A percentile compares a stretch with the other conserved stretches of the same genome.
These are phyloP conservation scores for Fragum sueziense DNA, from an alignment of 2,888 invertebrate genomes.

Conservation along the genomic window DNA sequence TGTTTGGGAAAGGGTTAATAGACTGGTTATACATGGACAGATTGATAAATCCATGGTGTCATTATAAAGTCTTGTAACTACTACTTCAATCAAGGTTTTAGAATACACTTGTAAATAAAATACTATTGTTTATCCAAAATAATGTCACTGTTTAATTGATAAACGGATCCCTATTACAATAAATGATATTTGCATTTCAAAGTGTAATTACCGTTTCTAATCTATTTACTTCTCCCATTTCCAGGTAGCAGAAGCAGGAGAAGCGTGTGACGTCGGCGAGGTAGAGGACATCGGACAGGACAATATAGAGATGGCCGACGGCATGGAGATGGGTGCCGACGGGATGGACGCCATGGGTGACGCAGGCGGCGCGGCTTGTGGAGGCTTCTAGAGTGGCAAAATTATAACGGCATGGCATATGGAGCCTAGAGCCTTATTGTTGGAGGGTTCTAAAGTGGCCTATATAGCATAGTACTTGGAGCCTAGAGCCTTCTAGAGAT, in stretches of 20 bases:
- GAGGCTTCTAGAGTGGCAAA: slow-evolving; percentile 40
- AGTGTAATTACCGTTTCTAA: too few relatives aligned
- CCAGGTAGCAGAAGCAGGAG: slow-evolving; percentile 61
- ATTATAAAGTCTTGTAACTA: too few relatives aligned
- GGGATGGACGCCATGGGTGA: slow-evolving; percentile 55
- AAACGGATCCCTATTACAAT: too few relatives aligned
- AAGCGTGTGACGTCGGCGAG: slow-evolving; percentile 41
- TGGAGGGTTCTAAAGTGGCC: not conserved
- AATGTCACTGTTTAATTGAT: too few relatives aligned
- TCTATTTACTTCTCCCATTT: too few relatives aligned
- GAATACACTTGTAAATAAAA: too few relatives aligned
- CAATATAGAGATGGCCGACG: slow-evolving; percentile 29
- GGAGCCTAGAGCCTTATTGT: not conserved
- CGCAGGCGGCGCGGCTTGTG: slow-evolving; percentile 63
- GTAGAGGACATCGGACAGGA: slow-evolving; percentile 52
- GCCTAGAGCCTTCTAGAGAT: not conserved
- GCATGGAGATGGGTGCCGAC: slow-evolving; percentile 21
- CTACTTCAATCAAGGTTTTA: too few relatives aligned
- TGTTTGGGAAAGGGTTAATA: too few relatives aligned
- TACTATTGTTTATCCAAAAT: too few relatives aligned
- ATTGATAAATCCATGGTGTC: too few relatives aligned
- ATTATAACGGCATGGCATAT: not conserved
- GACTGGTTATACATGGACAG: too few relatives aligned
- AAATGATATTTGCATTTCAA: too few relatives aligned
- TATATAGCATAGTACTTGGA: not conserved